Base-by-base conservation (phyloP, 2,888 invertebrate genomes). In the Pycnomerus fuliginosus region DNA sequence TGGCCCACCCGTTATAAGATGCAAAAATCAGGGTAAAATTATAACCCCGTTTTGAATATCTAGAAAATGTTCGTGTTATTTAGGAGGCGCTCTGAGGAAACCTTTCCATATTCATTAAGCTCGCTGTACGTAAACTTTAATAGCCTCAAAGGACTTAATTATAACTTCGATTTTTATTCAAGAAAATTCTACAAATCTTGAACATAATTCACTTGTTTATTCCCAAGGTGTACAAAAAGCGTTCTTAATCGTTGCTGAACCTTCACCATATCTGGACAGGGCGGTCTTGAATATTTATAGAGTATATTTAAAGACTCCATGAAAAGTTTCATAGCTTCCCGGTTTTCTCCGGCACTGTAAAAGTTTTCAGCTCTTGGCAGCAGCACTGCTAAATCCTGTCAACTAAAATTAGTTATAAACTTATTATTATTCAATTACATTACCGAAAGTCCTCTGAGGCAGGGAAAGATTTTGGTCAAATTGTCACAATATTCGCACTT, bases 221-320 rank as follows among this genome's bases (percentile, higher is more conserved):
- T 67, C 2, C 67, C 68, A 38, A 58, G 50, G 49, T 68, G 67
- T 4, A 70, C 50, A 53, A 70, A 60, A 44, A 67, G 67, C 8
- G 58, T 62, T 10, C 67, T 52, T 22, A 69, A 48, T 13, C 69
- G 51, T 49, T 70, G 70, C 48, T 70, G 69, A 4, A 70, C 59
- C 52, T 69, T 69, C 5, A 70, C 58, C 45, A 69, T 65, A 55
- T 70, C 70, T 8, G 67, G 67, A 55, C 68, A 70, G 0, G 71
- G 71, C 13, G 70, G 65, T 36, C 53, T 60, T 2, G 67, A 60
- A 46, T 60, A 58, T 38, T 61, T 62, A 43, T 53, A 64, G 33
- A 68, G 60, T 36, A 69, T 57, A 36, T 63, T 61, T 15, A 71
- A 51, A 10, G 66, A 66, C 40, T 61, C 48, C 16, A 64, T 48